Percentiles rank a stretch among this genome's conserved stretches.
These are phyloP conservation scores for Drosophila hamatofila DNA, from an alignment of 2,888 invertebrate species.

Conservation along the genomic window DNA sequence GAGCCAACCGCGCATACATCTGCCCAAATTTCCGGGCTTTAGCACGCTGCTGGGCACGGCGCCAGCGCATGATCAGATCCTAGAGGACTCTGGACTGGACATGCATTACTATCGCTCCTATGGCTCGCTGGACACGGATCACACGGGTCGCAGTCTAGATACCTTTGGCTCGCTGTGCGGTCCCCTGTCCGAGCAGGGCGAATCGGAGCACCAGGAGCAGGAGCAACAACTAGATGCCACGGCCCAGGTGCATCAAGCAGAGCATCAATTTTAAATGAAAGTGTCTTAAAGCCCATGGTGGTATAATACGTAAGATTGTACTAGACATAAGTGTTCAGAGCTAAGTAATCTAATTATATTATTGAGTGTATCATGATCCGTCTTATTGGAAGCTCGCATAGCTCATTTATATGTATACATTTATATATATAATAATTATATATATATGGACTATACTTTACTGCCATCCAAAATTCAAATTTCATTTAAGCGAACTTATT, in stretches of 20 bases:
- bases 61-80: constrained; percentile 54
- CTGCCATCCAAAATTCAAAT: constrained; percentile 60
- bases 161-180: constrained; percentile 78
- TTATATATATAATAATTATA: neutral
- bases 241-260: constrained; percentile 59
- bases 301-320: constrained; percentile 47
- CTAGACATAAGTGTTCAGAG: constrained; percentile 51
- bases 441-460: constrained; percentile 40
- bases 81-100: constrained; percentile 74
- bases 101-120: constrained; percentile 75
- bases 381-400: constrained; percentile 48
- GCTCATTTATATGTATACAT: constrained; percentile 6
- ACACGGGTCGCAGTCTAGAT: constrained; percentile 77
- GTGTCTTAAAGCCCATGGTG: constrained; percentile 62
- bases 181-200: constrained; percentile 54
- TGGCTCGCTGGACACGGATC: constrained; percentile 75
- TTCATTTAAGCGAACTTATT: constrained; percentile 50
- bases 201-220: constrained; percentile 26
- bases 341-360: constrained; percentile 45
- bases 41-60: constrained; percentile 71
- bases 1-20: constrained; percentile 68
- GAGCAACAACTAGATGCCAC: constrained; percentile 22
- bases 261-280: constrained; percentile 63
- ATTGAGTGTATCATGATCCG: constrained; percentile 44
- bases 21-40: constrained; percentile 80